Percentiles rank a stretch among this genome's conserved stretches.
Evolutionary conservation across 2,113 vertebrate genomes (phyloP).

Genomic region (Nycticorax nycticorax): DNA sequence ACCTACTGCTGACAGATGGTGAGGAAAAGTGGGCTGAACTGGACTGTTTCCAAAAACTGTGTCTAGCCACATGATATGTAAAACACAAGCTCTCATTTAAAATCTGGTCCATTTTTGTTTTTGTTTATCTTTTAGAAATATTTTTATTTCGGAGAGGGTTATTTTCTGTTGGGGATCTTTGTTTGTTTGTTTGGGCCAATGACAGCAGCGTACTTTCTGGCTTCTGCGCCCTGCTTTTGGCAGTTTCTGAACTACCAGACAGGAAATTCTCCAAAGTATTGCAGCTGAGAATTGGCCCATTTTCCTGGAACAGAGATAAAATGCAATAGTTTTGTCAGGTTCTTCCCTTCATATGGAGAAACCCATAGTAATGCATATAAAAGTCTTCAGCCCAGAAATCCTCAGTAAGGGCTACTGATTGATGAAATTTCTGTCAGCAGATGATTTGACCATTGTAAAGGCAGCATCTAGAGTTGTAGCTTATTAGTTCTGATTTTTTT

Average conservation of each 20-base stretch:
- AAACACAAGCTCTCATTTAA: slow-evolving; percentile 49
- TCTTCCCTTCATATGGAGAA: slow-evolving; percentile 35
- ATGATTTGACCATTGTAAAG: neutral
- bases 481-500: neutral
- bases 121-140: slow-evolving; percentile 48
- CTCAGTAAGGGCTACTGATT: neutral
- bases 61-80: slow-evolving; percentile 61
- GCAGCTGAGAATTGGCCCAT: slow-evolving; percentile 74
- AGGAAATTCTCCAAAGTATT: slow-evolving; percentile 74
- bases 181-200: slow-evolving; percentile 65
- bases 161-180: slow-evolving; percentile 38
- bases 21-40: slow-evolving; percentile 55
- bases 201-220: slow-evolving; percentile 58
- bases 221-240: slow-evolving; percentile 61
- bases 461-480: neutral
- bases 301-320: slow-evolving; percentile 73
- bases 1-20: slow-evolving; percentile 77
- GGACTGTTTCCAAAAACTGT: slow-evolving; percentile 72
- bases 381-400: neutral
- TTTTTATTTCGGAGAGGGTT: slow-evolving; percentile 25
- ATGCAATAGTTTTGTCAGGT: slow-evolving; percentile 62
- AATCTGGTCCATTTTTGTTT: slow-evolving; percentile 46
- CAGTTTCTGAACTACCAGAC: slow-evolving; percentile 73
- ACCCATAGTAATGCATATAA: neutral
- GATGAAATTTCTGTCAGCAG: neutral